A percentile compares a stretch with the other conserved stretches of the same genome.
Conservation (phyloP, 2,888 invertebrate genomes). For the Meteorus colon region DNA sequence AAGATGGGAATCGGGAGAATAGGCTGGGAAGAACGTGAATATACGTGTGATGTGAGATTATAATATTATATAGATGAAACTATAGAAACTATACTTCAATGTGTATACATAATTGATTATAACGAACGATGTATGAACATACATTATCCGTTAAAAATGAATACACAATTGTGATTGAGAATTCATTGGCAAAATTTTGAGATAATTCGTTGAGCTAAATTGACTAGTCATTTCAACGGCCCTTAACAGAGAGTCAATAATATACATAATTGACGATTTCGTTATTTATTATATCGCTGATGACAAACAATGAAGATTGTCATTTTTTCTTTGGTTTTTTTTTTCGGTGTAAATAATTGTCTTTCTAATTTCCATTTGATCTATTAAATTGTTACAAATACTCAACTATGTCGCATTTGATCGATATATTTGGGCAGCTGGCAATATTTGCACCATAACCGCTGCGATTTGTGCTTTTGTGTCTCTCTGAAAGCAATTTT, state of each 20-base stretch:
- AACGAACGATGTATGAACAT: not conserved
- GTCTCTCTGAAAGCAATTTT: conserved; percentile 89
- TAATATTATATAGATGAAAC: not conserved
- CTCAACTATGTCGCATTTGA: conserved; percentile 96
- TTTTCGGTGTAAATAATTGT: not conserved
- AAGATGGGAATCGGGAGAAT: not conserved
- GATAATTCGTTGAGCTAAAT: conserved; percentile 12
- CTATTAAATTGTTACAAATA: conserved; percentile 81
- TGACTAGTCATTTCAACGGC: conserved; percentile 30
- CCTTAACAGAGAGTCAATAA: conserved; percentile 35
- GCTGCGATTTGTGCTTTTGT: conserved; percentile 79
- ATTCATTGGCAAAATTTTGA: conserved; percentile 22
- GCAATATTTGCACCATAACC: conserved; percentile 84
- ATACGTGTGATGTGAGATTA: not conserved
- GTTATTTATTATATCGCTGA: conserved; percentile 41
- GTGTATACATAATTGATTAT: not conserved
- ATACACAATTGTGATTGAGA: not conserved
- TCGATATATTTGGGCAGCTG: conserved; percentile 95
- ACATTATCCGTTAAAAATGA: too few species aligned
- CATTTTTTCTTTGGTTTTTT: not conserved
- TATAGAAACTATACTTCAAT: not conserved
- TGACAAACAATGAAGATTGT: conserved; percentile 29
- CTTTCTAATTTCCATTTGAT: not conserved
- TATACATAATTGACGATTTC: conserved; percentile 53
- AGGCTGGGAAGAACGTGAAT: conserved; percentile 8